Conservation (phyloP, 2,797 vertebrate species). For the Urosaurus nigricauda region DNA sequence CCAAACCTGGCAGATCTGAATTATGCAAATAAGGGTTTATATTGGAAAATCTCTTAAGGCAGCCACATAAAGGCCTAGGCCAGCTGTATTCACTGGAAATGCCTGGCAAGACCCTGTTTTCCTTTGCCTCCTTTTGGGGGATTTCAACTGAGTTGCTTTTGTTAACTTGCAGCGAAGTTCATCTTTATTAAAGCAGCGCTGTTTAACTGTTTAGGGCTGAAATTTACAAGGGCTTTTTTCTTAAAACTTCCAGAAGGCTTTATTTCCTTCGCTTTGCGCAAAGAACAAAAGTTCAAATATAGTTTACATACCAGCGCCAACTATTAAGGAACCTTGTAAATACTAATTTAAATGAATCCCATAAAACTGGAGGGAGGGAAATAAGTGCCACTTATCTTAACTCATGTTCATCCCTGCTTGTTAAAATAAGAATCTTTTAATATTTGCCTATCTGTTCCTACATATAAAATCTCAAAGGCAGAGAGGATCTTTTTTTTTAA, state of each 20-base stretch:
- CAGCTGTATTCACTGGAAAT: slow-evolving; percentile 9
- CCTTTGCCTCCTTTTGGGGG: background rate
- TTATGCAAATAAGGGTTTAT: slow-evolving; percentile 36
- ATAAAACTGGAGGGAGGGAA: slow-evolving; percentile 40
- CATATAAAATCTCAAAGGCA: background rate
- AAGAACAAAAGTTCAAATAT: slow-evolving; percentile 68
- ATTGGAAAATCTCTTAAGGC: background rate
- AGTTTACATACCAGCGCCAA: slow-evolving; percentile 64
- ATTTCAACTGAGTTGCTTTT: slow-evolving; percentile 20
- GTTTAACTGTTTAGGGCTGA: slow-evolving; percentile 57
- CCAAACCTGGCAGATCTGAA: background rate
- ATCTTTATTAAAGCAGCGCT: slow-evolving; percentile 25
- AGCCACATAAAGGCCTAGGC: slow-evolving; percentile 27
- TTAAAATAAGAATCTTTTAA: background rate
- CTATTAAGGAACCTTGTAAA: slow-evolving; percentile 53
- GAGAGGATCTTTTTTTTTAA: slow-evolving; percentile 28
- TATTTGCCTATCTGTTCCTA: background rate
- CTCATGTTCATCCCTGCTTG: slow-evolving; percentile 17
- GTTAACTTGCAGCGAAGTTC: slow-evolving; percentile 34
- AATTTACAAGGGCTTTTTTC: slow-evolving; percentile 54
- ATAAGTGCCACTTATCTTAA: background rate
- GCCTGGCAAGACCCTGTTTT: slow-evolving; percentile 2
- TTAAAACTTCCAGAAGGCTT: slow-evolving; percentile 43
- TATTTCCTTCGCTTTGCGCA: slow-evolving; percentile 46
- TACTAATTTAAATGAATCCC: slow-evolving; percentile 35